Conservation (phyloP, 2,113 vertebrate species). For the Jaculus jaculus region DNA sequence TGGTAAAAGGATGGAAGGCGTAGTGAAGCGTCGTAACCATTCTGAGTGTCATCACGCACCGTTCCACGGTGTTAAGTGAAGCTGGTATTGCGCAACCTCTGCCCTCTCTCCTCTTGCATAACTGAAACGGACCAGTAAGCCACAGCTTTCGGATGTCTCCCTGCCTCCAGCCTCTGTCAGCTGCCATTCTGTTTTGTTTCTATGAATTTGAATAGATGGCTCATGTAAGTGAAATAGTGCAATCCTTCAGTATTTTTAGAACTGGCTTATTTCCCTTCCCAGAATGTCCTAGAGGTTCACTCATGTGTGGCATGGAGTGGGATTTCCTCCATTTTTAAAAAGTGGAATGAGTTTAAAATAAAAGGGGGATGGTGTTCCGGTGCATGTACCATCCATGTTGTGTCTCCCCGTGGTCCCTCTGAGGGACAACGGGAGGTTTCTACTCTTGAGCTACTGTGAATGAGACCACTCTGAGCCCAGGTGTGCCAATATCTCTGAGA, state of each 20-base stretch:
- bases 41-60: neutral
- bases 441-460: neutral
- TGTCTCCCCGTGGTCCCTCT: neutral
- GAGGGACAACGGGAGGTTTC: neutral
- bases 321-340: constrained; percentile 8
- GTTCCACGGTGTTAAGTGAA: neutral
- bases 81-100: neutral
- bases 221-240: neutral
- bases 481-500: neutral
- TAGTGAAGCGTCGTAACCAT: neutral
- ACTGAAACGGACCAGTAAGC: neutral
- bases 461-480: neutral
- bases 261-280: neutral
- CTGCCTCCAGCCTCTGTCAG: neutral
- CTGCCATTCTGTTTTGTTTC: neutral
- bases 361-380: neutral
- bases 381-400: neutral
- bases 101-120: neutral
- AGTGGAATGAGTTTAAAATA: neutral
- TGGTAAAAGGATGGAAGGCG: neutral
- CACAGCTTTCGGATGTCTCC: neutral
- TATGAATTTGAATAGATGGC: neutral
- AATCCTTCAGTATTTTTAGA: neutral
- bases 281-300: neutral
- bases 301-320: neutral